phyloP scores from a whole-genome alignment of 2,888 invertebrate genomes.

The Drosophila tanythrix region DNA sequence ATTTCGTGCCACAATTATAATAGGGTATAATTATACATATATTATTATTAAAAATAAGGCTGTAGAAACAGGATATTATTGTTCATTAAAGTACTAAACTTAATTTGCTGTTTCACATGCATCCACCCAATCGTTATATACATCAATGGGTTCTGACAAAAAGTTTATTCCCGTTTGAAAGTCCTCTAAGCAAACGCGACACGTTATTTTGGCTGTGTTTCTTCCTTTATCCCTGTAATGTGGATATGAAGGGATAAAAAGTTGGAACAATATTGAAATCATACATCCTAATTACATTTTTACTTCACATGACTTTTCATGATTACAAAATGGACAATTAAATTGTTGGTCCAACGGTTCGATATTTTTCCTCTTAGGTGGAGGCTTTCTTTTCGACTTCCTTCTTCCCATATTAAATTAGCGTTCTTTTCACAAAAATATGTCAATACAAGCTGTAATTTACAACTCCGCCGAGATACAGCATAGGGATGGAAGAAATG shows the following conservation, averaged over 20 bases:
- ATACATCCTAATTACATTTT: slow-evolving; percentile 92
- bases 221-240: slow-evolving; percentile 94
- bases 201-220: slow-evolving; percentile 97
- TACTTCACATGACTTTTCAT: slow-evolving; percentile 99
- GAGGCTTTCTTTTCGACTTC: slow-evolving; percentile 99
- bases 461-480: not conserved
- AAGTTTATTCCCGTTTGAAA: slow-evolving; percentile 98
- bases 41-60: not conserved
- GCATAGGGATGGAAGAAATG: not conserved
- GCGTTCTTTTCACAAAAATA: not conserved
- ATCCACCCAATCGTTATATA: slow-evolving; percentile 99
- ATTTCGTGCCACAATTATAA: not conserved
- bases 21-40: not conserved
- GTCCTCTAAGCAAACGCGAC: slow-evolving; percentile 97
- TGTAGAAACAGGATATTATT: not conserved
- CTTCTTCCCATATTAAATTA: slow-evolving; percentile 93
- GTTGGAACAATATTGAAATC: not conserved
- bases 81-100: slow-evolving; percentile 46
- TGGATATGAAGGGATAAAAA: not conserved
- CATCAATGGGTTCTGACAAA: slow-evolving; percentile 98
- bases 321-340: slow-evolving; percentile 99
- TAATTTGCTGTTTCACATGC: slow-evolving; percentile 98
- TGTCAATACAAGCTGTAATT: not conserved
- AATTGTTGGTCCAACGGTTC: slow-evolving; percentile 97
- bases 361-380: slow-evolving; percentile 95